Evolutionary conservation across 2,113 vertebrate genomes (phyloP).

Genomic region (Pipa parva): DNA sequence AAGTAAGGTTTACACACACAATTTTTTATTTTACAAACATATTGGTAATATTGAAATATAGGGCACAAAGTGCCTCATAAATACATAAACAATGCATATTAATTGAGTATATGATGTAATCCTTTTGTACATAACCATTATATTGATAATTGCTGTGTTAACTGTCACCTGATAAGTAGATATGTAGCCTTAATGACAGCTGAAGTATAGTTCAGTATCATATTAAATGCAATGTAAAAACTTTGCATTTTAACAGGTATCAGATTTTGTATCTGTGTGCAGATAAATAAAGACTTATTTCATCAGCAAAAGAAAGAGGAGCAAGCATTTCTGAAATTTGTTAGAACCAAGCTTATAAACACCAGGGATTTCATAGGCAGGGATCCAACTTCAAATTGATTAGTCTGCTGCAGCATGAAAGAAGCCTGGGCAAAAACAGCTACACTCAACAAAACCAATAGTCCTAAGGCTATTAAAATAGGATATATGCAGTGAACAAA

Average conservation of each 20-base stretch:
- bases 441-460: not conserved
- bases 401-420: slow-evolving; percentile 28
- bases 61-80: not conserved
- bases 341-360: slow-evolving; percentile 9
- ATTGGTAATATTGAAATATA: not conserved
- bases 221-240: not conserved
- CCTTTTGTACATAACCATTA: too few relatives aligned
- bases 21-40: not conserved
- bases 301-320: slow-evolving; percentile 3
- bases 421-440: not conserved
- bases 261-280: not conserved
- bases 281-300: slow-evolving; percentile 20
- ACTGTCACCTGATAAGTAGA: not conserved
- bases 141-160: not conserved
- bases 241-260: not conserved
- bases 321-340: slow-evolving; percentile 23
- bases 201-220: not conserved
- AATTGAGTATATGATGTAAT: too few relatives aligned
- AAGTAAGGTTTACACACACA: too few relatives aligned
- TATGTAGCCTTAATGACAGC: not conserved
- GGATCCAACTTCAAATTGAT: slow-evolving; percentile 25
- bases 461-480: not conserved
- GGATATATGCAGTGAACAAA: too few relatives aligned
- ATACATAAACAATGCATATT: not conserved
- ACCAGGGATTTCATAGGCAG: slow-evolving; percentile 20